Conservation (phyloP, 2,797 vertebrate genomes). For the Paratrypauchen microcephalus region DNA sequence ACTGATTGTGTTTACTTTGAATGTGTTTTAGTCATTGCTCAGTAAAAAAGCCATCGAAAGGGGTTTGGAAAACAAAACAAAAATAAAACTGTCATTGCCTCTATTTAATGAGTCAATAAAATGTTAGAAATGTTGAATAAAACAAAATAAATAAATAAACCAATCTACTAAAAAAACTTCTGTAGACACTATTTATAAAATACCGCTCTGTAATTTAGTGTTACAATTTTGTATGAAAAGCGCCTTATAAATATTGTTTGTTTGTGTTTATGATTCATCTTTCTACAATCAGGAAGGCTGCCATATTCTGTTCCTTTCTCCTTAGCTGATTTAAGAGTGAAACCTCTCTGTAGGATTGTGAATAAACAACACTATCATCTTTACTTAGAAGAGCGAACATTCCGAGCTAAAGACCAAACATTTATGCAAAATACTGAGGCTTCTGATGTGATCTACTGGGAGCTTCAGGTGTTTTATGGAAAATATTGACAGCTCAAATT, state of each 20-base stretch:
- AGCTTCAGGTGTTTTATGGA: neutral
- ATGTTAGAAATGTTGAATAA: neutral
- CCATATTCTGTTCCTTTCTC: neutral
- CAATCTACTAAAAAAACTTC: neutral
- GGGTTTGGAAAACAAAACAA: no score
- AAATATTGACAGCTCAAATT: conserved; percentile 11
- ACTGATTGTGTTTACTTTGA: no score
- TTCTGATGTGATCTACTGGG: neutral
- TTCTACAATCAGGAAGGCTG: neutral
- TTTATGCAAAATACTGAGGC: conserved; percentile 1
- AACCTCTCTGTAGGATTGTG: neutral
- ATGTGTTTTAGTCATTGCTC: no score
- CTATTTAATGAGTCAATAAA: no score
- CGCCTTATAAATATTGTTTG: no score
- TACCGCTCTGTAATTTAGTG: neutral
- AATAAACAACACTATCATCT: conserved; percentile 4
- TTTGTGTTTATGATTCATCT: neutral
- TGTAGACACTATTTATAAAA: neutral
- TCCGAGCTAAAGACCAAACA: neutral
- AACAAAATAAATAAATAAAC: neutral
- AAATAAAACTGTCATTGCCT: no score
- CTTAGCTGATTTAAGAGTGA: neutral
- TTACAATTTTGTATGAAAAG: no score
- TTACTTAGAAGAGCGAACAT: conserved; percentile 6
- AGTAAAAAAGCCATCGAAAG: no score